Conservation (phyloP, 1,140 invertebrate species). For the Tetraneura akinire region DNA sequence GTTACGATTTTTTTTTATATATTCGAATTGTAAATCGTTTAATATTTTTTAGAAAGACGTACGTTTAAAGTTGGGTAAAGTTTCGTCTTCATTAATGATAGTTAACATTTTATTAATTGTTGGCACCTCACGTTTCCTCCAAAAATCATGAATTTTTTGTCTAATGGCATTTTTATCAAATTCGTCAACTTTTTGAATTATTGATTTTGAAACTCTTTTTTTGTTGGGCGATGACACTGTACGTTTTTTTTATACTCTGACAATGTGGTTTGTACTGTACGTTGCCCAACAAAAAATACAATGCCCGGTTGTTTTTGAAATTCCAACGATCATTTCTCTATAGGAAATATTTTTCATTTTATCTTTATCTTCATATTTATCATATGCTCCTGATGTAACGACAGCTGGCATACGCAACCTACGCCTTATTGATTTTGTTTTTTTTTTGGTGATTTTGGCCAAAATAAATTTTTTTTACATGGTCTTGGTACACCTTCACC, state of each 20-base stretch:
- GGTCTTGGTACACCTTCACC: too few species aligned
- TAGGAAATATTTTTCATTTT: not conserved
- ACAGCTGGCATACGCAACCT: too few species aligned
- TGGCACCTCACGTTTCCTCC: conserved; percentile 1
- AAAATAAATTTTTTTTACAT: too few species aligned
- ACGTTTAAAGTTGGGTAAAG: not conserved
- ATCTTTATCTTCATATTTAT: not conserved
- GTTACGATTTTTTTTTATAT: conserved; percentile 9
- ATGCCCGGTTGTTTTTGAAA: conserved; percentile 3
- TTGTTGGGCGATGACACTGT: conserved; percentile 13
- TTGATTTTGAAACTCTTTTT: not conserved
- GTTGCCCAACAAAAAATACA: conserved; percentile 11
- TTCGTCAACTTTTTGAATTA: not conserved
- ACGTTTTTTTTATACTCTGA: not conserved
- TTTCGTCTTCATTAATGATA: conserved; percentile 5
- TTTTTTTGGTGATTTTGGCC: not conserved
- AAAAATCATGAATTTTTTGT: not conserved
- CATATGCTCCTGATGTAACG: not conserved
- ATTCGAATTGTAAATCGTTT: conserved; percentile 22
- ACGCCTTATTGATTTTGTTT: too few species aligned
- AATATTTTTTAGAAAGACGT: conserved; percentile 1
- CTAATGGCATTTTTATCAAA: not conserved
- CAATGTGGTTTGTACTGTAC: not conserved
- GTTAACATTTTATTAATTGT: not conserved
- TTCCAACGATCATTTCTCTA: not conserved